phyloP scores from a whole-genome alignment of 2,888 invertebrate genomes.

The Vanessa cardui region DNA sequence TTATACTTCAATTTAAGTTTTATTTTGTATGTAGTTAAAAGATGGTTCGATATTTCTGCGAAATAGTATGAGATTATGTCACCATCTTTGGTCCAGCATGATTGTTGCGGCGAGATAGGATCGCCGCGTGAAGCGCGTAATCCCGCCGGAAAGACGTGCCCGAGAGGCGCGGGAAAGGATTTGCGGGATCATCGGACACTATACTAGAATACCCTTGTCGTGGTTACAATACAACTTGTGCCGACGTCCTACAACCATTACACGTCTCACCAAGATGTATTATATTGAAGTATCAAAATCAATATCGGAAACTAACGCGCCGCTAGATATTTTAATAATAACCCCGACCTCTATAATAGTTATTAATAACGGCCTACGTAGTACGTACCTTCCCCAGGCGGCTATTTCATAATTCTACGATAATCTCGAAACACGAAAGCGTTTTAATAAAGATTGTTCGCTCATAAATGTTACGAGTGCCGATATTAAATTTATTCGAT shows the following conservation, averaged over 20 bases:
- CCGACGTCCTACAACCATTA: constrained; percentile 32
- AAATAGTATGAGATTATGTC: background rate
- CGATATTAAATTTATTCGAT: constrained; percentile 39
- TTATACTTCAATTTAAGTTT: background rate
- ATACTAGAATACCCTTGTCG: constrained; percentile 62
- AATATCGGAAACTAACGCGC: constrained; percentile 33
- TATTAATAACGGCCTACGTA: constrained; percentile 37
- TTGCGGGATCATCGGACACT: constrained; percentile 69
- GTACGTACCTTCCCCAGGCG: constrained; percentile 28
- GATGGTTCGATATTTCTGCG: background rate
- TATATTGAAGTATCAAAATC: constrained; percentile 23
- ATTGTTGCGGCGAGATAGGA: constrained; percentile 60
- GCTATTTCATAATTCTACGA: constrained; percentile 38
- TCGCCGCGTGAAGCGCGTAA: constrained; percentile 60
- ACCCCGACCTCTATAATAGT: constrained; percentile 35
- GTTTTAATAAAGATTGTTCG: constrained; percentile 39
- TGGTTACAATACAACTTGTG: constrained; percentile 55
- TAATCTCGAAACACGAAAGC: constrained; percentile 39
- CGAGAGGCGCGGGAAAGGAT: constrained; percentile 61
- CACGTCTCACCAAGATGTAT: constrained; percentile 21
- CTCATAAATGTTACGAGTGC: constrained; percentile 36
- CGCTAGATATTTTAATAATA: constrained; percentile 38
- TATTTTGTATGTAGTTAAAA: background rate
- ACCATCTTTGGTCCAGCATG: constrained; percentile 50
- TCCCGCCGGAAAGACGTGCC: constrained; percentile 69